phyloP scores from a whole-genome alignment of 2,113 vertebrate genomes.

The Myrmecophaga tridactyla region DNA sequence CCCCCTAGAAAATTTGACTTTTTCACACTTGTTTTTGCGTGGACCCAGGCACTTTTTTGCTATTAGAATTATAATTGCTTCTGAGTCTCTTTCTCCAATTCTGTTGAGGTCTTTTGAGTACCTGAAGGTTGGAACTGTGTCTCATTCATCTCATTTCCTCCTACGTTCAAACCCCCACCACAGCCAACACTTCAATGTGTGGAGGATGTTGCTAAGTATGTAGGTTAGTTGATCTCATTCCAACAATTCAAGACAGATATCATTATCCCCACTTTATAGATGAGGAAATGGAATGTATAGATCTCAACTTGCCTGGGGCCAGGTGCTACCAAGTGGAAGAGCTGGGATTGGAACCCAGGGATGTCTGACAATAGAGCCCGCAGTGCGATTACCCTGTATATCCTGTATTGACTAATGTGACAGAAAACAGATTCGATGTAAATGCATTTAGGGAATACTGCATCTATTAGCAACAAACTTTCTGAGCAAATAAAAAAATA shows the following conservation, averaged over 20 bases:
- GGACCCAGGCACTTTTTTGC: accelerated
- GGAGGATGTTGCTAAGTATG: background rate
- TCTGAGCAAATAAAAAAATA: background rate
- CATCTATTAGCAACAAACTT: background rate
- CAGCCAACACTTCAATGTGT: background rate
- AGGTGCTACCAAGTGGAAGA: background rate
- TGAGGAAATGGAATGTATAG: background rate
- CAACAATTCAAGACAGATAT: background rate
- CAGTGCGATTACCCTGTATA: accelerated
- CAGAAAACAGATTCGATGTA: background rate
- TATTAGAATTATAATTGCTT: background rate
- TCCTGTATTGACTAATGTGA: background rate
- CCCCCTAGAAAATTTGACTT: background rate
- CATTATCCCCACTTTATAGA: background rate
- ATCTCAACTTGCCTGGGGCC: background rate
- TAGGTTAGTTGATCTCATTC: background rate
- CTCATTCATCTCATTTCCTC: background rate
- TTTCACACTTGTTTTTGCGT: background rate
- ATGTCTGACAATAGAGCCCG: background rate
- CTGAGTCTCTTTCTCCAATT: background rate
- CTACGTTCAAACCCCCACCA: background rate
- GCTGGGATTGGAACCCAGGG: background rate
- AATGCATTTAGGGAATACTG: background rate
- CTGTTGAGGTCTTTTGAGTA: background rate
- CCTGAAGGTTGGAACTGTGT: background rate